These are phyloP conservation scores for Linnaemya vulpina DNA, from an alignment of 2,888 invertebrate species.

Conservation along the genomic window DNA sequence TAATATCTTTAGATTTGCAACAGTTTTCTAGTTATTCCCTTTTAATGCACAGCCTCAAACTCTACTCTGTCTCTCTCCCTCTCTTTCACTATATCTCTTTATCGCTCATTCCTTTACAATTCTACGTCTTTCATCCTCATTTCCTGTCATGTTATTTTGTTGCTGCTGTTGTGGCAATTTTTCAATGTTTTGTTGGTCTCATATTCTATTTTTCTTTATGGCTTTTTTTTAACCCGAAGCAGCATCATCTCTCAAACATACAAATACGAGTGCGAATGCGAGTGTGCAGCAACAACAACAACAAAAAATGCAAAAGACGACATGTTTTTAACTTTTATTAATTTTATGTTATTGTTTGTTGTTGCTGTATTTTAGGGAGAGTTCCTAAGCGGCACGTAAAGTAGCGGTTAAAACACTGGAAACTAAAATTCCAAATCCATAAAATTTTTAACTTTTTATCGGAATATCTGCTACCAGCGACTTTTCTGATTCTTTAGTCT, in stretches of 20 bases:
- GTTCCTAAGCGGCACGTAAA: not conserved
- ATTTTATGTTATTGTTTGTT: slow-evolving; percentile 41
- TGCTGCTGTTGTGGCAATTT: slow-evolving; percentile 27
- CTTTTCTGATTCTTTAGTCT: not conserved
- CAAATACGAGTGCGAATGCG: no score
- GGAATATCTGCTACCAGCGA: no score
- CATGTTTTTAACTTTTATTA: slow-evolving; percentile 48
- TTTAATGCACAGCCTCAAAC: slow-evolving; percentile 3
- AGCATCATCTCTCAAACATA: slow-evolving; percentile 29
- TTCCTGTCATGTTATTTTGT: slow-evolving; percentile 44
- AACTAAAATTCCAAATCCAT: not conserved
- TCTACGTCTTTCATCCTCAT: slow-evolving; percentile 50
- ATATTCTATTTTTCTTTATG: slow-evolving; percentile 55
- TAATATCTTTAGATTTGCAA: slow-evolving; percentile 56
- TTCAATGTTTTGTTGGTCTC: slow-evolving; percentile 41
- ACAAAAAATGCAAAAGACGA: slow-evolving; percentile 8
- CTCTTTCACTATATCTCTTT: not conserved
- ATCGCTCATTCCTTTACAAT: not conserved
- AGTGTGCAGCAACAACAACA: not conserved
- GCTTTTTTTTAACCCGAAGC: slow-evolving; percentile 66
- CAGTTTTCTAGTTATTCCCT: slow-evolving; percentile 55
- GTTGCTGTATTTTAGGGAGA: slow-evolving; percentile 25
- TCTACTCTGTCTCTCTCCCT: not conserved
- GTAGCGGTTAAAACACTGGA: not conserved
- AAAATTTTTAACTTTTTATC: no score